These are phyloP conservation scores for Rhagonycha lutea DNA, from an alignment of 2,888 invertebrate species.

Conservation along the genomic window DNA sequence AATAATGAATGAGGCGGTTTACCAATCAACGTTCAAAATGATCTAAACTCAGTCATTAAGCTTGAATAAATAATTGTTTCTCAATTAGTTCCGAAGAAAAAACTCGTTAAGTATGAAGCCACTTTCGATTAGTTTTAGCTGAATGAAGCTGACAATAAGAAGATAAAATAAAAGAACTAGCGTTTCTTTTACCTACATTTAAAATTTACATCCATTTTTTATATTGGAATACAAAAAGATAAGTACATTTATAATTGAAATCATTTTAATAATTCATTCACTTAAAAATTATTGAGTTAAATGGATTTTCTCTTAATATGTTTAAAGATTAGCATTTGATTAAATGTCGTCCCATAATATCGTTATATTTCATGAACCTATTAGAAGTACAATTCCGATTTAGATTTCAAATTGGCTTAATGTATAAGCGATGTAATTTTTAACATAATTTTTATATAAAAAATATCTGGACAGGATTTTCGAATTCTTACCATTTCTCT, in stretches of 20 bases:
- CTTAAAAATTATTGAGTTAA: background rate
- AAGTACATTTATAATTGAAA: background rate
- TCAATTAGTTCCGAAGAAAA: slow-evolving; percentile 48
- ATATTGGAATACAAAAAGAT: background rate
- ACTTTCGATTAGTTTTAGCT: slow-evolving; percentile 13
- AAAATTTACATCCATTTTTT: background rate
- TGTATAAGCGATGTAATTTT: background rate
- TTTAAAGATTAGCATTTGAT: background rate
- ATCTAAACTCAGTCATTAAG: slow-evolving; percentile 47
- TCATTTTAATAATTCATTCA: background rate
- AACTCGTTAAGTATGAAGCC: slow-evolving; percentile 33
- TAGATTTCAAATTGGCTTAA: background rate
- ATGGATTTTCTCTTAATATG: background rate
- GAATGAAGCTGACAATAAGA: slow-evolving; percentile 4
- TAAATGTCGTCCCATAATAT: background rate
- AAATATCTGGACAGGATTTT: too few species aligned
- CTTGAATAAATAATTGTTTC: slow-evolving; percentile 55
- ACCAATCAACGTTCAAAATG: slow-evolving; percentile 48
- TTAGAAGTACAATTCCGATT: background rate
- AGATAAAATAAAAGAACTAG: background rate
- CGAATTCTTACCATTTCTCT: too few species aligned
- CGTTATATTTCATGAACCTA: background rate
- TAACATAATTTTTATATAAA: too few species aligned
- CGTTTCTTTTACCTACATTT: background rate
- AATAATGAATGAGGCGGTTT: slow-evolving; percentile 52